Evolutionary conservation across 2,888 invertebrate genomes (phyloP), one percentile per base, ranked within the genome.

Genomic region (Noctua pronuba): DNA sequence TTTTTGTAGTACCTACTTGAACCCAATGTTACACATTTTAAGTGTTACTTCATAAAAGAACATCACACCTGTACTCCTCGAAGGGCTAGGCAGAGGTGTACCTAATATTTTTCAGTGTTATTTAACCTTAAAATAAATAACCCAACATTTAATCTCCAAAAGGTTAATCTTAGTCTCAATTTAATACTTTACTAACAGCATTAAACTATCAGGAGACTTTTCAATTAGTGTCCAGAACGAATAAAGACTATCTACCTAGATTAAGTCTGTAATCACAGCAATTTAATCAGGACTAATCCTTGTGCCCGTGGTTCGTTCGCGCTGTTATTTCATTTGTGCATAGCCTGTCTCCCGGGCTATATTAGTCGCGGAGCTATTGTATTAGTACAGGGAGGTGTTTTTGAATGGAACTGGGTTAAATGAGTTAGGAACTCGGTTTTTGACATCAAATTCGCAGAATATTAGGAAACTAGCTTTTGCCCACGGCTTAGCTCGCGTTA

Each of bases 211-310:
- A 68, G 55, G 73, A 60, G 44, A 85, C 44, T 75, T 79, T 83
- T 73, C 70, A 84, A 84, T 84, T 84, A 86, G 79, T 83, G 75
- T 83, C 86, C 83, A 73, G 64, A 62, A 44, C 49, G 79, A 75
- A 85, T 83, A 82, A 83, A 83, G 73, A 55, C 71, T 83, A 69
- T 67, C 62, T 24, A 38, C 75, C 68, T 65, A 67, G 81, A 84
- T 84, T 80, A 86, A 86, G 79, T 75, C 58, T 60, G 80, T 84
- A 85, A 85, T 85, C 75, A 66, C 77, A 77, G 73, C 75, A 67
- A 83, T 86, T 84, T 84, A 86, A 85, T 85, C 85, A 81, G 68
- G 13, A 73, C 60, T 87, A 84, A 85, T 87, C 84, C 82, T 66
- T 13, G 78, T 10, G 35, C 69, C 67, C 67, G 75, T 65, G 64